Evolutionary conservation across 1,140 invertebrate genomes (phyloP).

Genomic region (Cydia amplana): DNA sequence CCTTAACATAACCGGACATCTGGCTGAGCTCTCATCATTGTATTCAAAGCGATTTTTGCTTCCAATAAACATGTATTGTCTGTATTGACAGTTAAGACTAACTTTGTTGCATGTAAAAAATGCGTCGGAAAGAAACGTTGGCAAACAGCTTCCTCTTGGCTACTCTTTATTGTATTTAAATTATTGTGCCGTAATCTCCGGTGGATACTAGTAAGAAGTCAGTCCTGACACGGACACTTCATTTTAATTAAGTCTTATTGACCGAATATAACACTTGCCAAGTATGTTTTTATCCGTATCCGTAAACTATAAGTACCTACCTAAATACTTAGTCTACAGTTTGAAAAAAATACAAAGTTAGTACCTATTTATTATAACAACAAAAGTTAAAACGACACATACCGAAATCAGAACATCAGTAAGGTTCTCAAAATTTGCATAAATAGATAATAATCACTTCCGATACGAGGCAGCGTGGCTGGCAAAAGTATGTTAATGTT

Average conservation of each 20-base stretch:
- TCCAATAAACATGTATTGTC: conserved; percentile 14
- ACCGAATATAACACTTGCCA: no score
- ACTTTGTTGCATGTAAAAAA: conserved; percentile 14
- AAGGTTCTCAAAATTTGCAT: not conserved
- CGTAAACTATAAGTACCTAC: no score
- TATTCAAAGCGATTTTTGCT: not conserved
- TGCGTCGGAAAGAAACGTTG: not conserved
- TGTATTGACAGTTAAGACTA: conserved; percentile 1
- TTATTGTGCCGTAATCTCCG: not conserved
- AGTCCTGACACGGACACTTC: no score
- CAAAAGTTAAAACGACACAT: not conserved
- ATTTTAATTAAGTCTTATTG: no score
- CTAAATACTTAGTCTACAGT: no score
- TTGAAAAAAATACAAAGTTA: no score
- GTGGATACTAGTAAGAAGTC: no score
- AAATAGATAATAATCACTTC: not conserved
- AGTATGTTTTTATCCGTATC: no score
- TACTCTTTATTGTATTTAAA: not conserved
- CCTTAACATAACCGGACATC: not conserved
- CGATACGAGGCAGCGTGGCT: not conserved
- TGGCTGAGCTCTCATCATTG: conserved; percentile 1
- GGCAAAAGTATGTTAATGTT: conserved; percentile 3
- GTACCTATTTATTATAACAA: no score
- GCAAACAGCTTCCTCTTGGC: not conserved
- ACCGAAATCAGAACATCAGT: not conserved